Evolutionary conservation across 2,113 vertebrate genomes (phyloP).

Genomic region (Seriola aureovittata): DNA sequence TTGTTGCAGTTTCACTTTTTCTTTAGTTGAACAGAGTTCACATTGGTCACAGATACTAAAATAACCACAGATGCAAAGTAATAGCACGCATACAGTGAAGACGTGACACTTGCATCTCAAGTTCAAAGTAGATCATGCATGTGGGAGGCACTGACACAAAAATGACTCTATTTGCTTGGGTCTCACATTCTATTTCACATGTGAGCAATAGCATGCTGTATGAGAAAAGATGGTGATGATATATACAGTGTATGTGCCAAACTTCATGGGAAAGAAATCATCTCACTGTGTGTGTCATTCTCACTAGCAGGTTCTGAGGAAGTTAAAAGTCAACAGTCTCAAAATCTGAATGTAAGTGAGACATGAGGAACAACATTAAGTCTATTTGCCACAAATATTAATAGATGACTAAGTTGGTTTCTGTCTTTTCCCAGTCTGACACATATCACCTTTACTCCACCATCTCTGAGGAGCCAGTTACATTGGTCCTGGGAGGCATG

Average conservation of each 20-base stretch:
- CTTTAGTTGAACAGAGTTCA: too few relatives aligned
- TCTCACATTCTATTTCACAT: not conserved
- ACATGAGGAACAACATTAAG: not conserved
- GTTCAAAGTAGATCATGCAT: not conserved
- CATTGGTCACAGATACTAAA: too few relatives aligned
- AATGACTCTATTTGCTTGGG: not conserved
- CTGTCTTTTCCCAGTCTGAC: not conserved
- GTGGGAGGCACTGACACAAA: not conserved
- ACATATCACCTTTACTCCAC: not conserved
- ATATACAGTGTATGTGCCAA: too few relatives aligned
- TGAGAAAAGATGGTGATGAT: too few relatives aligned
- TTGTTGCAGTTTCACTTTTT: too few relatives aligned
- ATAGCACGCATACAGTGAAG: too few relatives aligned
- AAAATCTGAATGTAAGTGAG: constrained; percentile 14
- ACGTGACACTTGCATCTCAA: not conserved
- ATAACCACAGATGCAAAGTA: too few relatives aligned
- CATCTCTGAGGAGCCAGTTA: not conserved
- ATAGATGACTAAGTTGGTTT: not conserved
- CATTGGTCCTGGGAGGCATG: not conserved
- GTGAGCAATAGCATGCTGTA: too few relatives aligned
- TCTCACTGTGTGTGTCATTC: not conserved
- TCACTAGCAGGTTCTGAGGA: constrained; percentile 2
- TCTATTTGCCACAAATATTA: too few relatives aligned
- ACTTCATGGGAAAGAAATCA: too few relatives aligned
- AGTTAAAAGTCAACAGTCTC: not conserved